A percentile compares a stretch with the other conserved stretches of the same genome.
Evolutionary conservation across 2,113 vertebrate genomes (phyloP).

Genomic region (Laticauda laticaudata): DNA sequence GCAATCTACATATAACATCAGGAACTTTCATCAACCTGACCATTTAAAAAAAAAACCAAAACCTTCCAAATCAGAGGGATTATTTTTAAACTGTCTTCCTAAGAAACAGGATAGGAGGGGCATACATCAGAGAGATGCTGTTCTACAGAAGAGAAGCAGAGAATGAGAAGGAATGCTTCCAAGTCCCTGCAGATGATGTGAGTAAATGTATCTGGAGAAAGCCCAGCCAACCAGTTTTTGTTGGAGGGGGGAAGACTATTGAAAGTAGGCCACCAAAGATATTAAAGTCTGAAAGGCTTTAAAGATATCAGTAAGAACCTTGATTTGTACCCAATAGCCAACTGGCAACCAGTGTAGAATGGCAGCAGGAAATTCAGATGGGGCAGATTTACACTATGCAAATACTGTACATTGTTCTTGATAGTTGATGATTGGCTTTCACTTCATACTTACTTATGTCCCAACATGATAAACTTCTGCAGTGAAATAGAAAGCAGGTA

Average conservation of each 20-base stretch:
- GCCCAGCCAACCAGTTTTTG: background rate
- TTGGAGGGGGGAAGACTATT: background rate
- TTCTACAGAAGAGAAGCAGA: background rate
- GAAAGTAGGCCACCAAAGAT: background rate
- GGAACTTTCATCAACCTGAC: background rate
- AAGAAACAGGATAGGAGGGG: background rate
- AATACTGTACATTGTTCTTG: background rate
- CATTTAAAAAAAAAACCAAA: background rate
- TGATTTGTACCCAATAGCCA: background rate
- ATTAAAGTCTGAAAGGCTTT: background rate
- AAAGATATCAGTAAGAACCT: background rate
- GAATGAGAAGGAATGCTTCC: background rate
- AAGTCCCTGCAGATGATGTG: background rate
- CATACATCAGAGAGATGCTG: background rate
- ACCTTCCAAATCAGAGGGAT: background rate
- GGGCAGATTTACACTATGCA: background rate
- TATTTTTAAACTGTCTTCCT: background rate
- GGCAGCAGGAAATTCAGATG: background rate
- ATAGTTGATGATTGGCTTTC: background rate
- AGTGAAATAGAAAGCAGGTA: background rate
- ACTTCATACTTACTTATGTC: background rate
- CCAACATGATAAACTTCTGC: background rate
- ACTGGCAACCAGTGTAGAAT: background rate
- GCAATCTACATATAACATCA: background rate
- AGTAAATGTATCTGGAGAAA: background rate